These are phyloP conservation scores for Drosophila putrida DNA, from an alignment of 2,888 invertebrate genomes.

Conservation along the genomic window DNA sequence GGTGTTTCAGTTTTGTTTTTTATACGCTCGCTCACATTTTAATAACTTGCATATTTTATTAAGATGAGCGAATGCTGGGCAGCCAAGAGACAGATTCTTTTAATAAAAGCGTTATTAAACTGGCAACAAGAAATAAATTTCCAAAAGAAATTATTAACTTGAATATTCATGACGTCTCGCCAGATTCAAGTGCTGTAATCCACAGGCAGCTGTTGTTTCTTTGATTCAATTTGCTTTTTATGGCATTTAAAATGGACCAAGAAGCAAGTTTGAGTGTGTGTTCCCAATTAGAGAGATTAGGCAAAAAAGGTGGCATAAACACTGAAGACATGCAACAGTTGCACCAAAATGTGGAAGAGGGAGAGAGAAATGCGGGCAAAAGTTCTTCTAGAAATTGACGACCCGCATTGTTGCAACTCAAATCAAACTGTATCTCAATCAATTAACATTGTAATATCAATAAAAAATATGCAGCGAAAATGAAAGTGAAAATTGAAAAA, in stretches of 20 bases:
- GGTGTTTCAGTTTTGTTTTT: slow-evolving; percentile 36
- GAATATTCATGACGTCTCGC: slow-evolving; percentile 3
- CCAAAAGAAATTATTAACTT: slow-evolving; percentile 52
- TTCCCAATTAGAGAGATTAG: slow-evolving; percentile 42
- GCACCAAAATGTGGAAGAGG: not conserved
- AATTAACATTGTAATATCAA: slow-evolving; percentile 66
- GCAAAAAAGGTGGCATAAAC: not conserved
- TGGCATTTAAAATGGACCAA: slow-evolving; percentile 61
- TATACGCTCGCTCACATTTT: slow-evolving; percentile 38
- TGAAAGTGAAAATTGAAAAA: slow-evolving; percentile 66
- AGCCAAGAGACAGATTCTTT: slow-evolving; percentile 59
- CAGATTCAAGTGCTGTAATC: slow-evolving; percentile 20
- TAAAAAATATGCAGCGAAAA: slow-evolving; percentile 32
- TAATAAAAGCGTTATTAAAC: slow-evolving; percentile 74
- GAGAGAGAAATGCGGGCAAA: slow-evolving; percentile 19
- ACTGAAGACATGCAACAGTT: slow-evolving; percentile 6
- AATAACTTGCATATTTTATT: slow-evolving; percentile 70
- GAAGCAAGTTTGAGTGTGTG: not conserved
- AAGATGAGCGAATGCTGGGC: slow-evolving; percentile 41
- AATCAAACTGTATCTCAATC: slow-evolving; percentile 64
- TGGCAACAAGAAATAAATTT: slow-evolving; percentile 34
- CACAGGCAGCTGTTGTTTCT: slow-evolving; percentile 12
- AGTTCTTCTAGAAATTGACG: slow-evolving; percentile 18
- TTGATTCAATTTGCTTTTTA: slow-evolving; percentile 45
- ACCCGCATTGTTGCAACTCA: slow-evolving; percentile 35